Evolutionary conservation across 2,797 vertebrate genomes (phyloP), one percentile per base, ranked within the genome.

Genomic region (Crenuchus spilurus): DNA sequence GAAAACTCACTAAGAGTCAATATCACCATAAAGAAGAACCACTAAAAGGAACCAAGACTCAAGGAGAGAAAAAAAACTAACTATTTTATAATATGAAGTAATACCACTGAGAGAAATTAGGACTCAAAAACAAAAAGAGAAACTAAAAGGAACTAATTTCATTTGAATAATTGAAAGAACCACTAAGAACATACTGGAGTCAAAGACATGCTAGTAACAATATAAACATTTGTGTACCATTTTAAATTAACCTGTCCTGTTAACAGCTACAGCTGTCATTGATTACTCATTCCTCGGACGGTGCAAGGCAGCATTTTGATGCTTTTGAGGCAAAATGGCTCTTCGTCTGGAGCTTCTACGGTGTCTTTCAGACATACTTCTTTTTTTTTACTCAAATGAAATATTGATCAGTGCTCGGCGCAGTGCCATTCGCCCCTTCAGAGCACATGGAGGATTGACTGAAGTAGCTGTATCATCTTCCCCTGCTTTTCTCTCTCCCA

Each of bases 341-440:
- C 51, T 61, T 33, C 28, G 22, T 37, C 66, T 44, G 18, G 16
- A 35, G 16, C 30, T 67, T 44, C 24, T 41, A 26, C 3, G 57
- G 26, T 52, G 6, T 70, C 33, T 64, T 46, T 57, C 58, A 28
- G 60, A 54, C 41, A 6, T 24, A 18, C 14, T 31, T 41, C 6
- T 13, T n/a, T 20, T 48, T 60, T 63, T 44, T 44, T 39, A 24
- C 74, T 35, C 35, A 49, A 70, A 73, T 68, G n/a, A 73, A 82
- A 75, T 74, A 72, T 75, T 69, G 71, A 82, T 80, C 67, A 69
- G 62, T 60, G 18, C 14, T 52, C 69, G 28, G n/a, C 41, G 35
- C n/a, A 2, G 37, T 57, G 26, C 14, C 48, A 46, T 30, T 20
- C 10, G n/a, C 41, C 30, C 18, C 49, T 39, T 52, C 66, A 44